A percentile compares a stretch with the other conserved stretches of the same genome.
Conservation (phyloP, 2,797 vertebrate genomes). For the Halcyon badia region DNA sequence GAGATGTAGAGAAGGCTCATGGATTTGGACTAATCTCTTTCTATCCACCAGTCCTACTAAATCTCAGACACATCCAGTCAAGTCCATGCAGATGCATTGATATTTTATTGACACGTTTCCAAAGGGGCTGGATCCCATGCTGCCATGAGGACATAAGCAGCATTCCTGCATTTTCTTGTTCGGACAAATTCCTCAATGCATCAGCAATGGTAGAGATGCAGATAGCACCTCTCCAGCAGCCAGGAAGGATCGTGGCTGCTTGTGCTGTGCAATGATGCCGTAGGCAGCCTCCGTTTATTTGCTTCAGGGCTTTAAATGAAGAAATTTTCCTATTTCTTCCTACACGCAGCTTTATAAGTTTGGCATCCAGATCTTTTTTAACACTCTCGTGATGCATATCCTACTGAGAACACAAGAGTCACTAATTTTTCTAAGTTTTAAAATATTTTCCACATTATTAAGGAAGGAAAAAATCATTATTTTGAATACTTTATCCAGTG, state of each 20-base stretch:
- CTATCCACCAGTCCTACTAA: neutral
- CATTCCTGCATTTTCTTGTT: neutral
- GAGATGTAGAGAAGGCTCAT: neutral
- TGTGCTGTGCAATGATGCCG: neutral
- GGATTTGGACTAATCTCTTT: neutral
- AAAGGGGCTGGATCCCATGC: neutral
- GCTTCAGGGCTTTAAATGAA: neutral
- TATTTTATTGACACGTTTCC: neutral
- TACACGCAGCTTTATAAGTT: neutral
- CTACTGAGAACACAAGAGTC: neutral
- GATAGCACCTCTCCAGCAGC: neutral
- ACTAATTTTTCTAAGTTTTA: neutral
- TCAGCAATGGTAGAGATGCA: neutral
- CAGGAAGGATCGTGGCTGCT: neutral
- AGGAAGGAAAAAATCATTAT: neutral
- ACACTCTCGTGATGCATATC: neutral
- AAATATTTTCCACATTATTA: neutral
- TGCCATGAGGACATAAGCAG: neutral
- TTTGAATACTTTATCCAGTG: conserved; percentile 50
- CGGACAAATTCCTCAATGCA: neutral
- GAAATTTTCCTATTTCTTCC: neutral
- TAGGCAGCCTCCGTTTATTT: neutral
- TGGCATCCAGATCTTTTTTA: neutral
- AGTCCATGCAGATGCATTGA: neutral
- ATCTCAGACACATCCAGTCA: neutral